Percentiles rank a stretch among this genome's conserved stretches.
Conservation (phyloP, 2,113 vertebrate genomes). For the Toxostoma redivivum region DNA sequence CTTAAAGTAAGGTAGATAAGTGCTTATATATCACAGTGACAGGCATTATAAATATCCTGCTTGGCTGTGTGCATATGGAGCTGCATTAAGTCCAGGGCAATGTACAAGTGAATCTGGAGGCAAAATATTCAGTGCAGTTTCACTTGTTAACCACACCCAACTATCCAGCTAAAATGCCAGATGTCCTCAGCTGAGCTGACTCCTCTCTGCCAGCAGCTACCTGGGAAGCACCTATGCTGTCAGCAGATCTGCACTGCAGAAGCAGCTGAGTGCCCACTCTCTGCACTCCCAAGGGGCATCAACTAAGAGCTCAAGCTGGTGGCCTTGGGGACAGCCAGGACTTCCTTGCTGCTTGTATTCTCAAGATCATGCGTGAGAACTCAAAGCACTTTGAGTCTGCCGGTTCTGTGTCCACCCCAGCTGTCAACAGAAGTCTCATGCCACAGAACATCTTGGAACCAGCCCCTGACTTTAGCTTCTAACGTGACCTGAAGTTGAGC, state of each 20-base stretch:
- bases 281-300: background rate
- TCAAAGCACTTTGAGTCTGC: background rate
- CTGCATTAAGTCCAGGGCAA: background rate
- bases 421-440: background rate
- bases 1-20: background rate
- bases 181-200: background rate
- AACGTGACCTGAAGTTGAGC: background rate
- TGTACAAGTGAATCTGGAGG: background rate
- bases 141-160: background rate
- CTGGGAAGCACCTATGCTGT: background rate
- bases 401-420: background rate
- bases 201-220: background rate
- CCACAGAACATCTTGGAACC: background rate
- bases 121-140: background rate
- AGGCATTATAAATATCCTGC: background rate
- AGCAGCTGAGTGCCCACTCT: background rate
- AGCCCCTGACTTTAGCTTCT: background rate
- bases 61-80: background rate
- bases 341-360: background rate
- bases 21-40: background rate
- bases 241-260: background rate
- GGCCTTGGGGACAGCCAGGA: background rate
- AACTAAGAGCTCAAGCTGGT: background rate
- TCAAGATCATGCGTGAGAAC: background rate
- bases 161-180: background rate